Percentiles rank a stretch among this genome's conserved stretches.
phyloP scores from a whole-genome alignment of 2,888 invertebrate genomes.

The Caenorhabditis plicata region DNA sequence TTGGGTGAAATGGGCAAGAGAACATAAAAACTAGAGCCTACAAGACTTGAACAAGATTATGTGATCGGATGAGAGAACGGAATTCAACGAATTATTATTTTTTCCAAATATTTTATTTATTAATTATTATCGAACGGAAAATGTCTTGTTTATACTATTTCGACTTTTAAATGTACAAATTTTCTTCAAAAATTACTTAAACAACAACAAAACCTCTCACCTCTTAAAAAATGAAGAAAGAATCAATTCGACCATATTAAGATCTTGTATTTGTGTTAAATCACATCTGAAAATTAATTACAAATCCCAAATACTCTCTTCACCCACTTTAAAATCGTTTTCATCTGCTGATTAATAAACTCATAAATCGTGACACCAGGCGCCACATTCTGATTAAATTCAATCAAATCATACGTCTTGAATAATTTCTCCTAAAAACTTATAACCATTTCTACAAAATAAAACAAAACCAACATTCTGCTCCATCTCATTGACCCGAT shows the following conservation, averaged over 20 bases:
- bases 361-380: constrained; percentile 28
- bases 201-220: too few species aligned
- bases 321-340: constrained; percentile 13
- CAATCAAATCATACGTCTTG: constrained; percentile 32
- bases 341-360: constrained; percentile 22
- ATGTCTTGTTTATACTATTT: too few species aligned
- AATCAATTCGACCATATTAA: constrained; percentile 26
- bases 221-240: constrained; percentile 28
- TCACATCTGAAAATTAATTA: constrained; percentile 9
- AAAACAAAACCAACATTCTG: constrained; percentile 14
- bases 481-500: constrained; percentile 30
- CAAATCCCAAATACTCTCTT: not conserved
- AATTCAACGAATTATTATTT: too few species aligned
- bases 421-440: constrained; percentile 24
- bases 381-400: constrained; percentile 25
- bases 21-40: too few species aligned
- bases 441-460: not conserved
- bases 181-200: too few species aligned
- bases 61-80: too few species aligned
- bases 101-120: too few species aligned
- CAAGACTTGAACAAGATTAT: too few species aligned
- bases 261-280: constrained; percentile 23
- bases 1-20: too few species aligned
- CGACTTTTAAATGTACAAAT: too few species aligned
- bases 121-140: too few species aligned